A percentile compares a stretch with the other conserved stretches of the same genome.
phyloP scores from a whole-genome alignment of 2,113 vertebrate genomes.

The Hippocampus zosterae region DNA sequence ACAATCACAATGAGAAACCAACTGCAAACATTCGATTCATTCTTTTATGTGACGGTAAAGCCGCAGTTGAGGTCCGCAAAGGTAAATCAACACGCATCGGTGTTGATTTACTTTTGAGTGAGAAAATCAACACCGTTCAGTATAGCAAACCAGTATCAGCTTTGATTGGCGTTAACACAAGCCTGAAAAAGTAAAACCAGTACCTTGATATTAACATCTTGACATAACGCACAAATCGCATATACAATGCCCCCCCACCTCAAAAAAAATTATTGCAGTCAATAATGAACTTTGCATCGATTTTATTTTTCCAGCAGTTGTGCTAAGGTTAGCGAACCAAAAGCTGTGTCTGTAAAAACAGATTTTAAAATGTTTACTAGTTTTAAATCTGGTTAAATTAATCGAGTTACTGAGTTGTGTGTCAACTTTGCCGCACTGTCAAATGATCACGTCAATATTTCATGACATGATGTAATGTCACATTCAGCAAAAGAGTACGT shows the following conservation, averaged over 20 bases:
- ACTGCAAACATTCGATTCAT: conserved; percentile 35
- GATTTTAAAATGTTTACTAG: neutral
- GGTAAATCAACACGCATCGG: conserved; percentile 16
- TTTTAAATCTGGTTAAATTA: neutral
- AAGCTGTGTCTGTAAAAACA: neutral
- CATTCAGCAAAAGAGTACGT: neutral
- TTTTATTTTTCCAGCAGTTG: neutral
- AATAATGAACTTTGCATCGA: neutral
- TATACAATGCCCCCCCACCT: no score
- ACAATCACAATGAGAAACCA: conserved; percentile 15
- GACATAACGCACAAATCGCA: no score
- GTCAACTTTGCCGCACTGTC: neutral
- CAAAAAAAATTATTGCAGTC: neutral
- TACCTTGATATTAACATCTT: no score
- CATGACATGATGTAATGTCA: neutral
- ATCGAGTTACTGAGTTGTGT: neutral
- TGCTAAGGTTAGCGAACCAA: neutral
- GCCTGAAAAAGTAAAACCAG: neutral
- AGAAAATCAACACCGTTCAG: neutral
- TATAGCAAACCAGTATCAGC: conserved; percentile 1
- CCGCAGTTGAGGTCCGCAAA: conserved; percentile 54
- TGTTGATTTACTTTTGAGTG: neutral
- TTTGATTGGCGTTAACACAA: neutral
- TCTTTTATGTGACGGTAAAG: conserved; percentile 46
- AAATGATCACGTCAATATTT: neutral